Percentiles rank a stretch among this genome's conserved stretches.
These are phyloP conservation scores for Paracanthobrama guichenoti DNA, from an alignment of 2,113 vertebrate species.

Conservation along the genomic window DNA sequence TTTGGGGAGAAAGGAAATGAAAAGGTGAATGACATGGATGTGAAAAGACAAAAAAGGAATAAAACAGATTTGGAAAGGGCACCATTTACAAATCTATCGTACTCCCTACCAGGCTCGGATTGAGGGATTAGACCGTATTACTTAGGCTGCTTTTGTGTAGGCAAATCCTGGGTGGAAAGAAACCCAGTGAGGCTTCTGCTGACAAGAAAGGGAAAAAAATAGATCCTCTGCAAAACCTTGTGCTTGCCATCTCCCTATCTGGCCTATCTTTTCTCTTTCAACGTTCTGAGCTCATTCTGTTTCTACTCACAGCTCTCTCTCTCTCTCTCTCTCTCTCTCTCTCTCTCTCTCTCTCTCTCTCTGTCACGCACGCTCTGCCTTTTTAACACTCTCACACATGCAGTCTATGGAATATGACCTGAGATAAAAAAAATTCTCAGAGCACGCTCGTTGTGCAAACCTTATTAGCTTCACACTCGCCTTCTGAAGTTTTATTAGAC, in stretches of 20 bases:
- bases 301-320: neutral
- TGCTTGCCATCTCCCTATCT: constrained; percentile 6
- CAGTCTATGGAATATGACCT: constrained; percentile 19
- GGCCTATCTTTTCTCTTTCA: constrained; percentile 23
- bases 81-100: constrained; percentile 87
- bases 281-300: constrained; percentile 5
- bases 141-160: constrained; percentile 82
- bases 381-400: constrained; percentile 17
- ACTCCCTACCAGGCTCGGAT: constrained; percentile 82
- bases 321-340: too few species aligned
- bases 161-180: constrained; percentile 73
- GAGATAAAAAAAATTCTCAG: neutral
- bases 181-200: constrained; percentile 52
- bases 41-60: constrained; percentile 49
- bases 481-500: neutral
- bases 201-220: constrained; percentile 64
- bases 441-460: neutral
- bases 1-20: neutral
- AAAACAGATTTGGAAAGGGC: constrained; percentile 87
- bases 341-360: too few species aligned
- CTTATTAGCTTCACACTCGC: constrained; percentile 22
- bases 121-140: constrained; percentile 85
- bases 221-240: neutral
- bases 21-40: constrained; percentile 60
- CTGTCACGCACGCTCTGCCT: neutral